Evolutionary conservation across 2,888 invertebrate genomes (phyloP), one percentile per base, ranked within the genome.

Genomic region (Bhutanitis thaidina): DNA sequence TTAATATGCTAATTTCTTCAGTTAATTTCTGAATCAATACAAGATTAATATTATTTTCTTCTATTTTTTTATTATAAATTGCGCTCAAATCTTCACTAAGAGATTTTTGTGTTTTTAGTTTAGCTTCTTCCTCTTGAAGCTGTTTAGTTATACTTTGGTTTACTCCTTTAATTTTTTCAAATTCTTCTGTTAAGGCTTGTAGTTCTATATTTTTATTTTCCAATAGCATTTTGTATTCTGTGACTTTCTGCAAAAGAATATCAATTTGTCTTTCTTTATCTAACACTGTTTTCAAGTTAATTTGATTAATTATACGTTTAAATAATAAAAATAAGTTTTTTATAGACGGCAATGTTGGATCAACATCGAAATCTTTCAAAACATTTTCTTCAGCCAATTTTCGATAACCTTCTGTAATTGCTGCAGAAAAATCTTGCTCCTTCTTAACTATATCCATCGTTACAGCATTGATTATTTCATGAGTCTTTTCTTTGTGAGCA

Each of bases 401-500:
- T 34, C 64, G 58, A 56, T 67, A 79, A 37, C 71, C 66, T 27
- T 69, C 62, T 30, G 39, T 57, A 9, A 86, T 62, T n/a, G 64
- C 62, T 37, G 70, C 65, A n/a, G 57, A 61, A 15, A 81, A 57
- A 37, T 74, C 71, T 54, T 77, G 53, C 54, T 87, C 84, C 61
- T 69, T 83, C 47, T 65, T 65, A 3, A 84, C 62, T 13, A 88
- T 72, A 49, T 87, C 81, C 44, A 82, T 55, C 5, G 84, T 86
- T 0, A 88, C 80, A 14, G 80, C 78, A 34, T 71, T 76, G 58
- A 65, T 78, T 48, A 89, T 83, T 67, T 87, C 82, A 10, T 75
- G 65, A 7, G 82, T 65, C 57, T 56, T 79, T 35, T 79, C 77
- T 52, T 83, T 87, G 59, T 84, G 73, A 13, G 56, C 58, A 53